Conservation (phyloP, 92 coral and sea anemone species). For the Palythoa heliodiscus region DNA sequence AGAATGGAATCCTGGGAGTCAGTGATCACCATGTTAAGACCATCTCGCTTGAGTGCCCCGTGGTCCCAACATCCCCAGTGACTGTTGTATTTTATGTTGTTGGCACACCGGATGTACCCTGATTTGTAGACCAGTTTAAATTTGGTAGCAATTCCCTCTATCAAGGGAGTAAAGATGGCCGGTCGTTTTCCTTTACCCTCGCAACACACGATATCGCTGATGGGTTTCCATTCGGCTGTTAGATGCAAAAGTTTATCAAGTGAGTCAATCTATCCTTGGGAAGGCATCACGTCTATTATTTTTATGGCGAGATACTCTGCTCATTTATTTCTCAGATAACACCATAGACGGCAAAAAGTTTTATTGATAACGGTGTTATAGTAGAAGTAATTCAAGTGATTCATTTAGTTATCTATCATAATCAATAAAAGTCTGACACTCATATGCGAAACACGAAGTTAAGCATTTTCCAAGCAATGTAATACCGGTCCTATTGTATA, state of each 20-base stretch:
- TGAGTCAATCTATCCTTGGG: not conserved
- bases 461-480: too few relatives aligned
- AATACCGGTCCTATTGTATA: too few relatives aligned
- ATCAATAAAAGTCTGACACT: too few relatives aligned
- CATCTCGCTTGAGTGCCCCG: not conserved
- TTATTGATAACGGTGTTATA: too few relatives aligned
- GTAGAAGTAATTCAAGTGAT: too few relatives aligned
- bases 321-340: too few relatives aligned
- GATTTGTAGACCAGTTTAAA: slow-evolving; percentile 14
- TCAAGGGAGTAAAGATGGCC: not conserved
- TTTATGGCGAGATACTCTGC: too few relatives aligned
- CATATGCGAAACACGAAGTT: too few relatives aligned
- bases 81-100: not conserved
- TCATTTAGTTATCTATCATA: too few relatives aligned
- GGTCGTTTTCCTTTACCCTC: not conserved
- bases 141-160: slow-evolving; percentile 3
- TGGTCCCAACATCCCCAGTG: slow-evolving; percentile 16
- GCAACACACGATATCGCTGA: not conserved
- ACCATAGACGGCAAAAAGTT: too few relatives aligned
- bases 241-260: not conserved
- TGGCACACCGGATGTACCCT: slow-evolving; percentile 11
- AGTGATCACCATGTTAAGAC: not conserved
- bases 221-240: slow-evolving; percentile 20
- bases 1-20: not conserved
- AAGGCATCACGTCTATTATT: too few relatives aligned